Conservation (phyloP, 1,140 invertebrate genomes). For the Gerris buenoi region DNA sequence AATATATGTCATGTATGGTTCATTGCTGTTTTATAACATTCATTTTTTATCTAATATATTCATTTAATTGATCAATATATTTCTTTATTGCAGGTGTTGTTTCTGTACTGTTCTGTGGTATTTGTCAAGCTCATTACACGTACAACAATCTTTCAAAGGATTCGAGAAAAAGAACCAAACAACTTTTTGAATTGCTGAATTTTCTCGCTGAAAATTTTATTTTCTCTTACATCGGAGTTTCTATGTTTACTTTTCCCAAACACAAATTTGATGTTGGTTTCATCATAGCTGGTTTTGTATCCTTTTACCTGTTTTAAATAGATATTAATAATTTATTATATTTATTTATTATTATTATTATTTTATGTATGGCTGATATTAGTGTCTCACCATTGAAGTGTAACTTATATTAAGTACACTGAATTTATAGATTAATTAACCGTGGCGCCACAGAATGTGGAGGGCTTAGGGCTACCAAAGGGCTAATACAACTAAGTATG, state of each 20-base stretch:
- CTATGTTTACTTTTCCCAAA: slow-evolving; percentile 93
- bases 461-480: no score
- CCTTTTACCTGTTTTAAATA: no score
- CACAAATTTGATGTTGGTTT: slow-evolving; percentile 86
- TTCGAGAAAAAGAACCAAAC: slow-evolving; percentile 80
- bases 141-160: slow-evolving; percentile 89
- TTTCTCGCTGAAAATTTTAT: slow-evolving; percentile 98
- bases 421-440: no score
- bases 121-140: slow-evolving; percentile 98
- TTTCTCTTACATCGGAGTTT: slow-evolving; percentile 96
- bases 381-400: no score
- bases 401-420: no score
- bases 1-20: no score
- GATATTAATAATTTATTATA: no score
- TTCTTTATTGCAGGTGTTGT: slow-evolving; percentile 62
- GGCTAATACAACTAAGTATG: no score
- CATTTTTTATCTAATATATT: slow-evolving; percentile 6
- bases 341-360: no score
- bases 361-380: no score
- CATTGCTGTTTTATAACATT: no score
- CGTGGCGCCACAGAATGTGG: no score
- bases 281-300: slow-evolving; percentile 85
- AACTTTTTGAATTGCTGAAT: slow-evolving; percentile 87
- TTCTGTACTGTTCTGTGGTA: slow-evolving; percentile 93
- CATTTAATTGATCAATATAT: slow-evolving; percentile 12